A percentile compares a stretch with the other conserved stretches of the same genome.
phyloP scores from a whole-genome alignment of 1,140 invertebrate genomes.

The Aphelenchoides avenae region DNA sequence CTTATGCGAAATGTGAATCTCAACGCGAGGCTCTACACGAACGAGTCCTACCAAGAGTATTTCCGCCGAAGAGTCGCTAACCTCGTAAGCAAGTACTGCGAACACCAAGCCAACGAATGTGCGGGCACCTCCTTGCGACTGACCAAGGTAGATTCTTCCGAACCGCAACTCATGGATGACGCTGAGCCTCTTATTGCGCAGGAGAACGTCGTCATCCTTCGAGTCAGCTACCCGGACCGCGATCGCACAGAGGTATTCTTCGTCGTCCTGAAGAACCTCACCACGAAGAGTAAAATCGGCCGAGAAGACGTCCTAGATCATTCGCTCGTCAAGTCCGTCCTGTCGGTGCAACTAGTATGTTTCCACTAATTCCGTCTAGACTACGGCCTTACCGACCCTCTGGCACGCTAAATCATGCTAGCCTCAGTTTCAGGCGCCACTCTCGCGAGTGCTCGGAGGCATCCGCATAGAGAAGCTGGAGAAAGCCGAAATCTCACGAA shows the following conservation, averaged over 20 bases:
- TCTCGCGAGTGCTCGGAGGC: conserved; percentile 54
- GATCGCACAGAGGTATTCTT: conserved; percentile 46
- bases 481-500: conserved; percentile 11
- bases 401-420: no score
- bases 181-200: conserved; percentile 45
- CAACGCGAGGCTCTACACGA: conserved; percentile 45
- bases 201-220: conserved; percentile 53
- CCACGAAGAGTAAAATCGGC: conserved; percentile 10
- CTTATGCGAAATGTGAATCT: conserved; percentile 50
- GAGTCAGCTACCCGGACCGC: conserved; percentile 32
- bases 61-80: conserved; percentile 55
- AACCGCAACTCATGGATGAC: no score
- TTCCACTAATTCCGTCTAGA: no score
- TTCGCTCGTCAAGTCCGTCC: conserved; percentile 48
- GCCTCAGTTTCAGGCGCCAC: no score
- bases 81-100: conserved; percentile 51
- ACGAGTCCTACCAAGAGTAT: conserved; percentile 56
- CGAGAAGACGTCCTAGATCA: conserved; percentile 23
- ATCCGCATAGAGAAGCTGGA: conserved; percentile 42
- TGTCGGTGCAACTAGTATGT: conserved; percentile 45
- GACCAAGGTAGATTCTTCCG: no score
- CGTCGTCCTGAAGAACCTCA: conserved; percentile 38
- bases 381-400: no score
- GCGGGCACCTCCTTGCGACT: conserved; percentile 27
- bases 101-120: conserved; percentile 53